Percentiles rank a stretch among this genome's conserved stretches.
phyloP scores from a whole-genome alignment of 2,797 vertebrate species.

The Loris lydekkerianus region DNA sequence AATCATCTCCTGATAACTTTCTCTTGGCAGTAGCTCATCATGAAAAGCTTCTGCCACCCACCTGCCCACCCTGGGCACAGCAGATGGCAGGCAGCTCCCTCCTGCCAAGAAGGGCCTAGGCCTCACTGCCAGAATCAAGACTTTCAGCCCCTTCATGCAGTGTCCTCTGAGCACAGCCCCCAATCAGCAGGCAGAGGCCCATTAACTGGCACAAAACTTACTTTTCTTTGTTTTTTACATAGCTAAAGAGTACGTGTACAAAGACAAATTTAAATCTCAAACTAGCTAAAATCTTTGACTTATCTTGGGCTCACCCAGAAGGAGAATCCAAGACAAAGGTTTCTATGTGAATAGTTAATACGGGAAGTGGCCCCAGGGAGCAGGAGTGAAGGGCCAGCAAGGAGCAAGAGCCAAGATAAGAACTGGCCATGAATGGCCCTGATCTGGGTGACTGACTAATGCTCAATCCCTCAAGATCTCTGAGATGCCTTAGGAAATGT shows the following conservation, averaged over 20 bases:
- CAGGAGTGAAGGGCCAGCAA: background rate
- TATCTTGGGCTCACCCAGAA: background rate
- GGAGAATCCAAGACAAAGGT: background rate
- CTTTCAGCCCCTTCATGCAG: conserved; percentile 43
- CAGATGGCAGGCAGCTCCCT: conserved; percentile 45
- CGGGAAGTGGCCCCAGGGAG: background rate
- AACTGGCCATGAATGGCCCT: background rate
- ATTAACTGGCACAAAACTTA: conserved; percentile 47
- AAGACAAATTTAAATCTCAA: conserved; percentile 35
- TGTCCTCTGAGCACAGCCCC: background rate
- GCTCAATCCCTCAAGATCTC: background rate
- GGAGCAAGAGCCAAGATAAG: background rate
- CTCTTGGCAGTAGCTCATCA: conserved; percentile 38
- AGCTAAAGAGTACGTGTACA: conserved; percentile 21
- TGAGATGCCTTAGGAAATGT: conserved; percentile 6
- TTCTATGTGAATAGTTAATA: background rate
- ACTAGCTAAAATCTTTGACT: conserved; percentile 18
- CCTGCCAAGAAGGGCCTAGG: conserved; percentile 48
- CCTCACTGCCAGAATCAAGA: conserved; percentile 29
- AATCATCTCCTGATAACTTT: conserved; percentile 49
- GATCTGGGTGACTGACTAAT: background rate
- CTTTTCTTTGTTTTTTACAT: conserved; percentile 21
- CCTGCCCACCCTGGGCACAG: background rate
- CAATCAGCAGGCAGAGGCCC: background rate
- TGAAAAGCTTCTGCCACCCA: conserved; percentile 10